Evolutionary conservation across 64 coral and sea anemone genomes (phyloP).

Genomic region (Montipora foliosa): DNA sequence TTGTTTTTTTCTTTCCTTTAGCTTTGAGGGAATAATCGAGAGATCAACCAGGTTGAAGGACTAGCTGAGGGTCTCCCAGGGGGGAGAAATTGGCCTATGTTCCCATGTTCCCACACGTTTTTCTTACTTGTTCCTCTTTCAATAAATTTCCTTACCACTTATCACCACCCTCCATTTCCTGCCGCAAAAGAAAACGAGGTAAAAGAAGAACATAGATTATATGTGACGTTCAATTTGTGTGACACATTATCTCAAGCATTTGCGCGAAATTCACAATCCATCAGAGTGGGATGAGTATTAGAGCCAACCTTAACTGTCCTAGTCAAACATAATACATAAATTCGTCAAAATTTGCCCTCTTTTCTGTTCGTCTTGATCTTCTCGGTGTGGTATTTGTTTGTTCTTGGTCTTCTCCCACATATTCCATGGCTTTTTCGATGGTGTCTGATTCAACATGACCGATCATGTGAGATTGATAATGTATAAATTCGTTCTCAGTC

Average conservation of each 20-base stretch:
- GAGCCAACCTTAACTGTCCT: background rate
- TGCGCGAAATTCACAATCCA: too few relatives aligned
- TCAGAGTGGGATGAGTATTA: background rate
- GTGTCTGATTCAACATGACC: too few relatives aligned
- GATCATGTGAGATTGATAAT: too few relatives aligned
- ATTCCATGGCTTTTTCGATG: too few relatives aligned
- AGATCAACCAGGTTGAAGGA: too few relatives aligned
- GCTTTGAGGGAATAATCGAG: too few relatives aligned
- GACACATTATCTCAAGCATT: too few relatives aligned
- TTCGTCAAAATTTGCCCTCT: constrained; percentile 5
- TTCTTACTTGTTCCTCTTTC: background rate
- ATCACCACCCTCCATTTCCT: background rate
- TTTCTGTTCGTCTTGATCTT: background rate
- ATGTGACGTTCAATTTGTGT: too few relatives aligned
- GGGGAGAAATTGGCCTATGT: background rate
- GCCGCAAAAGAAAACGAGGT: background rate
- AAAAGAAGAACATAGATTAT: too few relatives aligned
- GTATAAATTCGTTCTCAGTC: too few relatives aligned
- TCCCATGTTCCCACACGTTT: background rate
- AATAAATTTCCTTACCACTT: background rate
- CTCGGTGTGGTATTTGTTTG: background rate
- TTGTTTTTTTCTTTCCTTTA: too few relatives aligned
- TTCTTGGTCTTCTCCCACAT: too few relatives aligned
- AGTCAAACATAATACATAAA: constrained; percentile 3
- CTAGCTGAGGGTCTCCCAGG: background rate